These are phyloP conservation scores for Embidobia sp. DNA, from an alignment of 2,888 invertebrate species.

Conservation along the genomic window DNA sequence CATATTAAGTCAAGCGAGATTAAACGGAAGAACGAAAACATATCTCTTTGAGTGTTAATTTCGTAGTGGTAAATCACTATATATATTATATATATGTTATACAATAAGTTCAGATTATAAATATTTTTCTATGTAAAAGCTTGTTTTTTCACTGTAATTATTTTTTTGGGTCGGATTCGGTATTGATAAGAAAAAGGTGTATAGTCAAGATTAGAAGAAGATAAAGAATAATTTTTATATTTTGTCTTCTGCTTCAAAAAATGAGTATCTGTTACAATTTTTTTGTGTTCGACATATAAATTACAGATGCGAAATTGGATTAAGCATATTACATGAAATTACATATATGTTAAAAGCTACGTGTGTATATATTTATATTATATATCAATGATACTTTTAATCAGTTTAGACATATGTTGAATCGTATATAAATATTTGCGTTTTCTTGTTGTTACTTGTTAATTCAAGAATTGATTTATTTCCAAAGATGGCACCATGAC, in stretches of 20 bases:
- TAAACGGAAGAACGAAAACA: constrained; percentile 6
- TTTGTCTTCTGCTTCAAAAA: too few relatives aligned
- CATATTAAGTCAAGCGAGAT: constrained; percentile 18
- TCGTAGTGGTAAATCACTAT: too few relatives aligned
- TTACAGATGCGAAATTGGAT: constrained; percentile 32
- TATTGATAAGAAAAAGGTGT: too few relatives aligned
- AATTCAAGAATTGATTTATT: constrained; percentile 45
- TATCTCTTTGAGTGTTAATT: constrained; percentile 17
- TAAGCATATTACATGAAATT: constrained; percentile 16
- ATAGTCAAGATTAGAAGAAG: too few relatives aligned
- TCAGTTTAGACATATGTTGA: constrained; percentile 49
- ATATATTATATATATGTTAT: too few relatives aligned
- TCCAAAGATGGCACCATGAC: constrained; percentile 6
- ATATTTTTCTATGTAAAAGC: too few relatives aligned
- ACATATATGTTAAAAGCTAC: constrained; percentile 39
- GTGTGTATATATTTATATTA: constrained; percentile 48
- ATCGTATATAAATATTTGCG: constrained; percentile 39
- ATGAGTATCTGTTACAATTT: too few relatives aligned
- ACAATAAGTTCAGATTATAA: too few relatives aligned
- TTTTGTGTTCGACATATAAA: too few relatives aligned
- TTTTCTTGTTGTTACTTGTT: constrained; percentile 57
- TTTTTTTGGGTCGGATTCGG: too few relatives aligned
- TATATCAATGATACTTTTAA: constrained; percentile 52
- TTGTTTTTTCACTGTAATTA: too few relatives aligned
- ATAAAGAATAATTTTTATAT: too few relatives aligned